Conservation (phyloP, 2,888 invertebrate species). For the Leucoptera coffeella region DNA sequence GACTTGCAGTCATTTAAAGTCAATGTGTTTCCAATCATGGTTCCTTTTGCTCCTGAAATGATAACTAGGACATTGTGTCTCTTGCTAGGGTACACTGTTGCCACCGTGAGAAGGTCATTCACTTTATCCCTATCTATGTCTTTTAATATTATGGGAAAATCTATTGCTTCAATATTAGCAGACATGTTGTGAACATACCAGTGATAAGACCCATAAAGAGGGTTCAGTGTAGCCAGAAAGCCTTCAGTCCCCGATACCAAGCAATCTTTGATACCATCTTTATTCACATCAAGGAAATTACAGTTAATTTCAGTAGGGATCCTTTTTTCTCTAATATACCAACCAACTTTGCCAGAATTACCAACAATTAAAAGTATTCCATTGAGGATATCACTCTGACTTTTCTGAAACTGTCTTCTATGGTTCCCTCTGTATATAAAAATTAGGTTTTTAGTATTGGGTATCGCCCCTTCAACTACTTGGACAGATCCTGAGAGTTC, state of each 20-base stretch:
- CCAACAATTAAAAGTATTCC: conserved; percentile 67
- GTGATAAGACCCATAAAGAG: conserved; percentile 44
- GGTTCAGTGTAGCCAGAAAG: conserved; percentile 43
- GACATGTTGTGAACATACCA: conserved; percentile 53
- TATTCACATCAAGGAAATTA: conserved; percentile 64
- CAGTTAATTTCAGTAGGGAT: conserved; percentile 71
- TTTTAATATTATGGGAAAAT: conserved; percentile 65
- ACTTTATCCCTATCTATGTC: conserved; percentile 69
- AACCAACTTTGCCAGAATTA: conserved; percentile 63
- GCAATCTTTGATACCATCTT: conserved; percentile 67
- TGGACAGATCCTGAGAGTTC: conserved; percentile 66
- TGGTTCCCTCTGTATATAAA: conserved; percentile 67
- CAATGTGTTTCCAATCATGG: conserved; percentile 58
- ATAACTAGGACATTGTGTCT: conserved; percentile 59
- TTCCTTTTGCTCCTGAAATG: conserved; percentile 65
- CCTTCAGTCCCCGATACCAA: conserved; percentile 68
- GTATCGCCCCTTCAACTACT: conserved; percentile 59
- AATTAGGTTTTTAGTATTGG: conserved; percentile 63
- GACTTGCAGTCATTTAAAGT: conserved; percentile 52
- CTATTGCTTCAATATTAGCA: conserved; percentile 51
- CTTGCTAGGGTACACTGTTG: conserved; percentile 39
- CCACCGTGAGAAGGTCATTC: conserved; percentile 60
- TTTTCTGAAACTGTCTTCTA: conserved; percentile 44
- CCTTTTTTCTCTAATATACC: conserved; percentile 64
- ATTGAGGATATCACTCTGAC: conserved; percentile 44